Evolutionary conservation across 1,140 invertebrate genomes (phyloP).

Genomic region (Papilio aristodemus): DNA sequence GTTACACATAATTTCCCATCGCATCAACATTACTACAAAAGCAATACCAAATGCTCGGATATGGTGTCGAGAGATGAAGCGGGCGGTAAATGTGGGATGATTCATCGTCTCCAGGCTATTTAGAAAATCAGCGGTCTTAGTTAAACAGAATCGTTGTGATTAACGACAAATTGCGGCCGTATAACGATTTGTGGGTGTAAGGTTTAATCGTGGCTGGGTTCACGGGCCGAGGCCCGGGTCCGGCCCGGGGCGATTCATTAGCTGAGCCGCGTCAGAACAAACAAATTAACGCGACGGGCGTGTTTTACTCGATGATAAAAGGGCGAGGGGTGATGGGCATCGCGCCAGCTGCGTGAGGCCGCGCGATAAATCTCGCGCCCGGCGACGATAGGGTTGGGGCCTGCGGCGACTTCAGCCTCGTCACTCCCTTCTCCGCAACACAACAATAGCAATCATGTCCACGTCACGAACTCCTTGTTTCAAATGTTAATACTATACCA

Average conservation of each 20-base stretch:
- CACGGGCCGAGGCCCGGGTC: slow-evolving; percentile 61
- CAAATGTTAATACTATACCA: not conserved
- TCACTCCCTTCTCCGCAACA: slow-evolving; percentile 9
- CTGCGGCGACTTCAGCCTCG: slow-evolving; percentile 26
- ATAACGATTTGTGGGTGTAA: slow-evolving; percentile 68
- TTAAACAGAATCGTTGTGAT: slow-evolving; percentile 45
- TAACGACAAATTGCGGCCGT: slow-evolving; percentile 66
- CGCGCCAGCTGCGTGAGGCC: slow-evolving; percentile 68
- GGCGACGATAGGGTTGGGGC: slow-evolving; percentile 46
- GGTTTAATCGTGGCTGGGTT: slow-evolving; percentile 65
- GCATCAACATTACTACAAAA: slow-evolving; percentile 44
- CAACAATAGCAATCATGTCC: not conserved
- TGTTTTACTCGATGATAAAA: slow-evolving; percentile 76
- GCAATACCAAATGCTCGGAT: slow-evolving; percentile 33
- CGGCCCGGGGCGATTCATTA: slow-evolving; percentile 75
- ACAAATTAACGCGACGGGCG: slow-evolving; percentile 77
- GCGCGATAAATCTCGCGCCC: slow-evolving; percentile 65
- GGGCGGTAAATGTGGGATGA: not conserved
- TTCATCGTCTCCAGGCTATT: slow-evolving; percentile 4
- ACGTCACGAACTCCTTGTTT: not conserved
- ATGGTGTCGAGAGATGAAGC: not conserved
- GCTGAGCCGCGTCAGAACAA: slow-evolving; percentile 72
- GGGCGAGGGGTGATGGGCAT: slow-evolving; percentile 66
- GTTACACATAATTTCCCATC: slow-evolving; percentile 53
- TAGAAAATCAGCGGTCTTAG: slow-evolving; percentile 24